Evolutionary conservation across 2,888 invertebrate genomes (phyloP).

Genomic region (Sussaba pulchella): DNA sequence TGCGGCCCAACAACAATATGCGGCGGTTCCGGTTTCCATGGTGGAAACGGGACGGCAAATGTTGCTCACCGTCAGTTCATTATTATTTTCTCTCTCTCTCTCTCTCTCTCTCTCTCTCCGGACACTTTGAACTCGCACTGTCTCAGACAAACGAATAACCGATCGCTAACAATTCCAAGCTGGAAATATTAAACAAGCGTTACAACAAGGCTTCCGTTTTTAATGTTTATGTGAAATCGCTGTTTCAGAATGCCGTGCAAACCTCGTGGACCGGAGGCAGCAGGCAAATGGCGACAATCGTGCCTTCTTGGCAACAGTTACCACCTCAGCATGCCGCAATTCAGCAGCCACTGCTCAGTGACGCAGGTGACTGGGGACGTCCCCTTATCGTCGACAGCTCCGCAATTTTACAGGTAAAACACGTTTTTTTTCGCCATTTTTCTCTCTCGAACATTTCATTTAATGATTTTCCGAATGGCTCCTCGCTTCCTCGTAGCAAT

Average conservation of each 20-base stretch:
- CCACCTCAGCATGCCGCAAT: slow-evolving; percentile 87
- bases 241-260: slow-evolving; percentile 87
- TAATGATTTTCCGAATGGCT: too few relatives aligned
- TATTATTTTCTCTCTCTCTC: not conserved
- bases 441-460: too few relatives aligned
- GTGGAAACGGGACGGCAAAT: slow-evolving; percentile 94
- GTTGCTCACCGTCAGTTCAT: slow-evolving; percentile 88
- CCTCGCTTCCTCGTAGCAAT: too few relatives aligned
- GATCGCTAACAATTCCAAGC: too few relatives aligned
- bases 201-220: too few relatives aligned
- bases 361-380: slow-evolving; percentile 89
- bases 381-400: slow-evolving; percentile 92
- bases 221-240: too few relatives aligned
- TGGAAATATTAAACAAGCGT: too few relatives aligned
- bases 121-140: too few relatives aligned
- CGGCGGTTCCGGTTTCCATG: slow-evolving; percentile 94
- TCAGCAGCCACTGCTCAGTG: slow-evolving; percentile 87
- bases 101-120: too few relatives aligned
- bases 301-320: slow-evolving; percentile 94
- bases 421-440: not conserved
- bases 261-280: slow-evolving; percentile 89
- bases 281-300: slow-evolving; percentile 91
- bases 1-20: slow-evolving; percentile 93
- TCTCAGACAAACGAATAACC: too few relatives aligned
- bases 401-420: slow-evolving; percentile 88